Evolutionary conservation across 1,140 invertebrate species (phyloP).

Genomic region (Adelges cooleyi): DNA sequence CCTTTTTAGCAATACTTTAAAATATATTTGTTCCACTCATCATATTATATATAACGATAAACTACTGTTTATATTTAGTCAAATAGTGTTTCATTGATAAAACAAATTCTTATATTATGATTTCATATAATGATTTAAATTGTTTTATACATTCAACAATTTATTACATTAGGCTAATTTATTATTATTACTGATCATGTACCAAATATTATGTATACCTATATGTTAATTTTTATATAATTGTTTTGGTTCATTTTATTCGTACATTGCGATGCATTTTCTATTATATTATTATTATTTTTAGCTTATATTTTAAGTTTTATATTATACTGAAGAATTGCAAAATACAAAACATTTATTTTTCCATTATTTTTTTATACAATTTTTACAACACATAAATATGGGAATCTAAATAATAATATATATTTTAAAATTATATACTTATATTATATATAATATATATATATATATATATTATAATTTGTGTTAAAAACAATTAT

Average conservation of each 20-base stretch:
- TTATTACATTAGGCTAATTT: constrained; percentile 10
- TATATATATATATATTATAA: not conserved
- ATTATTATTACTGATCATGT: constrained; percentile 11
- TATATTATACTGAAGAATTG: constrained; percentile 5
- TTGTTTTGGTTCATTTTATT: constrained; percentile 10
- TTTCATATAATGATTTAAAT: constrained; percentile 11
- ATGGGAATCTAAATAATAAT: not conserved
- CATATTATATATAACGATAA: not conserved
- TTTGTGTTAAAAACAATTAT: constrained; percentile 4
- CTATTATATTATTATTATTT: constrained; percentile 16
- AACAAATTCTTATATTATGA: not conserved
- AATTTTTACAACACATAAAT: constrained; percentile 13
- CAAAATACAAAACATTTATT: constrained; percentile 9
- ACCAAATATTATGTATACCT: constrained; percentile 28
- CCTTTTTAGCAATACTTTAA: constrained; percentile 18
- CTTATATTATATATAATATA: not conserved
- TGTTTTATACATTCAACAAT: not conserved
- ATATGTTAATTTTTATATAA: constrained; percentile 8
- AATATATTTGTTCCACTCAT: constrained; percentile 12
- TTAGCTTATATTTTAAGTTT: constrained; percentile 28
- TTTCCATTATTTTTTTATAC: constrained; percentile 26
- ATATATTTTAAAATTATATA: constrained; percentile 17
- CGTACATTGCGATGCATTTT: constrained; percentile 19
- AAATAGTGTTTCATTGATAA: constrained; percentile 4
- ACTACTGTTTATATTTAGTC: not conserved